Evolutionary conservation across 2,888 invertebrate species (phyloP).

Genomic region (Drosophila kanekoi): DNA sequence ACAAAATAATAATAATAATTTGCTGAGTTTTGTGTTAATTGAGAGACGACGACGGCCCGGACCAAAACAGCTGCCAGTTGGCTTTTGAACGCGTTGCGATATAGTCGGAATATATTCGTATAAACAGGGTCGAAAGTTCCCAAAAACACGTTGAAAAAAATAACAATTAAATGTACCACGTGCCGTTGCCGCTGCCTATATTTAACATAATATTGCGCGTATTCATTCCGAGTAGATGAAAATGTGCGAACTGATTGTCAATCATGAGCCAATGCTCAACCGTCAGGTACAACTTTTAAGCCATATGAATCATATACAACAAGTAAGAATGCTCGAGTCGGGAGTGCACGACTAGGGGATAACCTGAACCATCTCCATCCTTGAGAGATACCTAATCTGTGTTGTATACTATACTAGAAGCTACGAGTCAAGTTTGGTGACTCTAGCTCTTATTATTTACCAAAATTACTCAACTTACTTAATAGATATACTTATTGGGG

Average conservation of each 20-base stretch:
- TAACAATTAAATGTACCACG: constrained; percentile 44
- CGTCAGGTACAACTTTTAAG: constrained; percentile 71
- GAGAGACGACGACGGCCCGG: constrained; percentile 52
- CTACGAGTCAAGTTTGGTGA: too few species aligned
- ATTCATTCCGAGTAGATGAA: constrained; percentile 28
- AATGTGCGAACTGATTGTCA: constrained; percentile 82
- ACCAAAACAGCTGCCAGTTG: constrained; percentile 48
- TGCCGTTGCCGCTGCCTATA: constrained; percentile 40
- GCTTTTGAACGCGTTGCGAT: constrained; percentile 48
- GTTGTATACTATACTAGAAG: too few species aligned
- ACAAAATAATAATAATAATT: constrained; percentile 26
- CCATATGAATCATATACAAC: constrained; percentile 34
- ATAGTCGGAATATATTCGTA: constrained; percentile 29
- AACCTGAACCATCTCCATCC: too few species aligned
- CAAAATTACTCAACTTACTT: too few species aligned
- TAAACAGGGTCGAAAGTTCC: neutral
- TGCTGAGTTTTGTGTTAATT: constrained; percentile 55
- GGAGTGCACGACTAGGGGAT: too few species aligned
- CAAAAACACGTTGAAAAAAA: constrained; percentile 6
- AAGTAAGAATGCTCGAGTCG: too few species aligned
- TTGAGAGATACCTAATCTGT: too few species aligned
- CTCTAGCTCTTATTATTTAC: too few species aligned
- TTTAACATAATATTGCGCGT: constrained; percentile 28
- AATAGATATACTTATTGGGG: too few species aligned
- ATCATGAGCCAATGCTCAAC: constrained; percentile 67